Evolutionary conservation across 2,797 vertebrate species (phyloP).

Genomic region (Danio choprae): DNA sequence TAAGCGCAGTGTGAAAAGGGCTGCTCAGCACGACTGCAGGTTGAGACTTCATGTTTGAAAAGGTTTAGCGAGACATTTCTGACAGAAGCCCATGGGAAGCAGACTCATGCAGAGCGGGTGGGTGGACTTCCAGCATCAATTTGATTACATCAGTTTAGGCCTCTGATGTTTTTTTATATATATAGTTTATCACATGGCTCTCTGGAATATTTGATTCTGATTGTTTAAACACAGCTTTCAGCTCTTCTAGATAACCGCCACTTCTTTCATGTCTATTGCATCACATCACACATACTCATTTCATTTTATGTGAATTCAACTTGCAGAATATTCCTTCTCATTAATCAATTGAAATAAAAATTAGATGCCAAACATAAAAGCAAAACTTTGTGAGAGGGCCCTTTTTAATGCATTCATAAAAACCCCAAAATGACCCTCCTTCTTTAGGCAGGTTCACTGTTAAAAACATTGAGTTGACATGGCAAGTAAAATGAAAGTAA

Average conservation of each 20-base stretch:
- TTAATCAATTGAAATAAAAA: not conserved
- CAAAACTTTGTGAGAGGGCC: too few species aligned
- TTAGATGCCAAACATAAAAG: too few species aligned
- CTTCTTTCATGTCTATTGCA: not conserved
- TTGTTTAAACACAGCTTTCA: not conserved
- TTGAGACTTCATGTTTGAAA: slow-evolving; percentile 23
- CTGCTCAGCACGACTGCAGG: slow-evolving; percentile 11
- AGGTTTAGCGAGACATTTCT: slow-evolving; percentile 29
- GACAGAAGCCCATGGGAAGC: slow-evolving; percentile 27
- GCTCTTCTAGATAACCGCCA: not conserved
- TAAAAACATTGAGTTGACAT: too few species aligned
- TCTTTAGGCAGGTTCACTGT: too few species aligned
- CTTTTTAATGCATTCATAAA: too few species aligned
- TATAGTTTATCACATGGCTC: not conserved
- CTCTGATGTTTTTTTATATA: not conserved
- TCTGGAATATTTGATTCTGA: not conserved
- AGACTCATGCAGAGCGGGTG: slow-evolving; percentile 17
- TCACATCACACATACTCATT: not conserved
- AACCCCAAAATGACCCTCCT: too few species aligned
- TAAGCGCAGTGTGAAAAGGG: slow-evolving; percentile 7
- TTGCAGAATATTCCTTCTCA: not conserved
- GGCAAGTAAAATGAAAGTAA: too few species aligned
- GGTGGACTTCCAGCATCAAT: not conserved
- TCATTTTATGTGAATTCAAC: not conserved
- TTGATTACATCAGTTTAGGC: not conserved